These are phyloP conservation scores for Parascotia fuliginaria DNA, from an alignment of 2,888 invertebrate genomes.

Conservation along the genomic window DNA sequence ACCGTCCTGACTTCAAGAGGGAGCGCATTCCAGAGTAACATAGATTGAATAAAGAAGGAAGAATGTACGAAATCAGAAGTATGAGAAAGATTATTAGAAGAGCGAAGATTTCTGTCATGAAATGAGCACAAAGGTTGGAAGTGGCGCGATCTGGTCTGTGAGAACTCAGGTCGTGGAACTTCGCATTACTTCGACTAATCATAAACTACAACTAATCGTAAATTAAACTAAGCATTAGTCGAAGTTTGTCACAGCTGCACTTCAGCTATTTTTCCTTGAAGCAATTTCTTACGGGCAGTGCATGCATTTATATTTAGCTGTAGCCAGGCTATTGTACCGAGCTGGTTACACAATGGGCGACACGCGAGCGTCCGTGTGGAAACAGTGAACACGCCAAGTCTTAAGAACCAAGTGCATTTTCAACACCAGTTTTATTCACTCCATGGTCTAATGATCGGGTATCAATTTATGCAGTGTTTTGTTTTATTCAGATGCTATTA, in stretches of 20 bases:
- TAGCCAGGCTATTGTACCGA: slow-evolving; percentile 43
- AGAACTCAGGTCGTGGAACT: no score
- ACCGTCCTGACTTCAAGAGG: no score
- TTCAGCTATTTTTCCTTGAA: slow-evolving; percentile 2
- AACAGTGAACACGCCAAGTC: slow-evolving; percentile 19
- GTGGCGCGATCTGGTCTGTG: no score
- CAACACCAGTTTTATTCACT: slow-evolving; percentile 28
- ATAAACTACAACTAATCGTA: no score
- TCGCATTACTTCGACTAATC: no score
- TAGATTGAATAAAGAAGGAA: no score
- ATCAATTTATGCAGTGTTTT: background rate
- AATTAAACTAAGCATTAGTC: background rate
- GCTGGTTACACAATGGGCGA: slow-evolving; percentile 53
- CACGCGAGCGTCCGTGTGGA: slow-evolving; percentile 51
- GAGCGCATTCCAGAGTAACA: no score
- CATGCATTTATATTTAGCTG: slow-evolving; percentile 23
- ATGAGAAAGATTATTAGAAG: no score
- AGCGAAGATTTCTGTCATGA: no score
- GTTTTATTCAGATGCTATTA: background rate
- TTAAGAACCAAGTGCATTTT: slow-evolving; percentile 18
- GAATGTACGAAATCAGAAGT: no score
- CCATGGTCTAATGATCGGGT: slow-evolving; percentile 9
- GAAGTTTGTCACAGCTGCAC: background rate
- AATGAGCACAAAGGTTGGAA: no score
- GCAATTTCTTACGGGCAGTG: slow-evolving; percentile 15